phyloP scores from a whole-genome alignment of 92 coral and sea anemone genomes.

The Phenganax stokvisi region DNA sequence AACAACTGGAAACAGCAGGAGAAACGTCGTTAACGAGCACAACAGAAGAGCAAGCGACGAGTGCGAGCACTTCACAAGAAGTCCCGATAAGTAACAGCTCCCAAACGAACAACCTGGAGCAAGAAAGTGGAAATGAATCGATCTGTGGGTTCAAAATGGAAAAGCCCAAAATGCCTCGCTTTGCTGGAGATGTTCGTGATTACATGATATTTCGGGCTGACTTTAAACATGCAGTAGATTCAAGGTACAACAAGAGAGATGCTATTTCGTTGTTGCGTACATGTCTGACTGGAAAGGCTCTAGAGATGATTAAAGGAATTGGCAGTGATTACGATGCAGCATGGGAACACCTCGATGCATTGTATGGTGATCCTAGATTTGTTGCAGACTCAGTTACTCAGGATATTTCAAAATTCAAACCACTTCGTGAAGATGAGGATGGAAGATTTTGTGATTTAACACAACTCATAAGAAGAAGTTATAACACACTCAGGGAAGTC shows the following conservation, averaged over 20 bases:
- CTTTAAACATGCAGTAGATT: constrained; percentile 45
- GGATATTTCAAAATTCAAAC: constrained; percentile 33
- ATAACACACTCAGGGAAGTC: constrained; percentile 40
- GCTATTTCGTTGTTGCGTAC: constrained; percentile 37
- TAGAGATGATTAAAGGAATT: constrained; percentile 46
- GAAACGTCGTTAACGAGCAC: not conserved
- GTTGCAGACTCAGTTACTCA: constrained; percentile 38
- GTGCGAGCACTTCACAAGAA: not conserved
- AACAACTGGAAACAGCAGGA: not conserved
- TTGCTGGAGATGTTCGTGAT: constrained; percentile 47
- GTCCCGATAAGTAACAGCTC: not conserved
- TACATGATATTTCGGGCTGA: constrained; percentile 29
- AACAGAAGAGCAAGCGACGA: too few relatives aligned
- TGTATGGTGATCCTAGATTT: constrained; percentile 25
- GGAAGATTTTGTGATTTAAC: constrained; percentile 42
- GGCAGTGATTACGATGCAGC: constrained; percentile 43
- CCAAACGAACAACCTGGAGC: not conserved
- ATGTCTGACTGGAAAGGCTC: constrained; percentile 38
- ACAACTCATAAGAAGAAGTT: constrained; percentile 31
- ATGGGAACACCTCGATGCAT: constrained; percentile 39
- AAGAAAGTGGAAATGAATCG: not conserved
- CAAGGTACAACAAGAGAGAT: constrained; percentile 42
- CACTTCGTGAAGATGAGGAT: constrained; percentile 31
- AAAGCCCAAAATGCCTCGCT: constrained; percentile 38
- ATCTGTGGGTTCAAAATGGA: constrained; percentile 43